Percentiles rank a stretch among this genome's conserved stretches.
phyloP scores from a whole-genome alignment of 2,888 invertebrate species.

The Caenorhabditis sp. region DNA sequence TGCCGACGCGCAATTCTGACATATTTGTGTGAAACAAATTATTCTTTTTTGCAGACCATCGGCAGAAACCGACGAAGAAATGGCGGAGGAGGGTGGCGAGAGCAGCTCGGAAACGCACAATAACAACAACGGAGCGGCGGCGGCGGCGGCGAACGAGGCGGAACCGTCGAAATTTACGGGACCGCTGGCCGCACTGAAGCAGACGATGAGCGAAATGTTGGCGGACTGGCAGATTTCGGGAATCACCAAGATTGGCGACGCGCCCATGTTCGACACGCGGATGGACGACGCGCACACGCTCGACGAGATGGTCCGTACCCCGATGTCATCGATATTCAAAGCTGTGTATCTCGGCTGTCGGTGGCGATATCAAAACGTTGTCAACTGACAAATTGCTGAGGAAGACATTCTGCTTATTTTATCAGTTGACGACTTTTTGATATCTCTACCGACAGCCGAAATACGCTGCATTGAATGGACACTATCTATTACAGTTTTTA shows the following conservation, averaged over 20 bases:
- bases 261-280: constrained; percentile 14
- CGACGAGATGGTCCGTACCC: constrained; percentile 30
- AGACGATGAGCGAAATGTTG: constrained; percentile 32
- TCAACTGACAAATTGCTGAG: too few species aligned
- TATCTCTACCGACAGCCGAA: too few species aligned
- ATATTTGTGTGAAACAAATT: too few species aligned
- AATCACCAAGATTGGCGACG: constrained; percentile 23
- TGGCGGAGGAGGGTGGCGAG: background rate
- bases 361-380: too few species aligned
- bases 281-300: constrained; percentile 26
- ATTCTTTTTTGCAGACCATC: too few species aligned
- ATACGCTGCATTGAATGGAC: too few species aligned
- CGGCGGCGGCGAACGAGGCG: background rate
- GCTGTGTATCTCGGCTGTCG: too few species aligned
- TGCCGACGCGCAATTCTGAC: too few species aligned
- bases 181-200: constrained; percentile 15
- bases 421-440: background rate
- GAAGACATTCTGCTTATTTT: too few species aligned
- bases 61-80: constrained; percentile 8
- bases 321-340: too few species aligned
- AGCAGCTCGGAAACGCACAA: background rate
- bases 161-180: constrained; percentile 12
- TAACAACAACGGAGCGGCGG: background rate
- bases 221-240: constrained; percentile 19
- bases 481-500: background rate